phyloP scores from a whole-genome alignment of 2,888 invertebrate species.

The Parnassius apollo region DNA sequence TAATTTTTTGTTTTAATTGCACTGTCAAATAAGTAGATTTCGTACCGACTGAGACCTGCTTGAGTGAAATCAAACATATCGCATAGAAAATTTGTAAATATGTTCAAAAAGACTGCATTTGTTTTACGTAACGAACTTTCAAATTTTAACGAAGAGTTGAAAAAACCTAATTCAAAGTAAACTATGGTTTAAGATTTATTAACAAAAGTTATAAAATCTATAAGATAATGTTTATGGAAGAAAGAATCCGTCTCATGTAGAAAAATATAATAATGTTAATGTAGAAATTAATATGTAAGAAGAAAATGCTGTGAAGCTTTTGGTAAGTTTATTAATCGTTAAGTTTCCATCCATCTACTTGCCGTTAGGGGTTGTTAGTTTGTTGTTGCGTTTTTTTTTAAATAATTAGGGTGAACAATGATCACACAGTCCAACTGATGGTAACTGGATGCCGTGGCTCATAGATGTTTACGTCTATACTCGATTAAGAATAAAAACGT shows the following conservation, averaged over 20 bases:
- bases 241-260: constrained; percentile 53
- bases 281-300: constrained; percentile 13
- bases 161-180: constrained; percentile 16
- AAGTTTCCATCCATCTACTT: not conserved
- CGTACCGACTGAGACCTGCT: constrained; percentile 44
- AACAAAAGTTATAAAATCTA: not conserved
- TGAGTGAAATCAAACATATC: constrained; percentile 55
- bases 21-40: constrained; percentile 50
- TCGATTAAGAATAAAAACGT: too few species aligned
- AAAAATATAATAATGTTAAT: constrained; percentile 14
- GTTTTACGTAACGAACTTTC: constrained; percentile 35
- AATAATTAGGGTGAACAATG: too few species aligned
- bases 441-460: too few species aligned
- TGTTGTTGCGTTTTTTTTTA: too few species aligned
- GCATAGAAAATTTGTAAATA: constrained; percentile 55
- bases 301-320: constrained; percentile 19
- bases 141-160: constrained; percentile 28
- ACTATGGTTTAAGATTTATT: not conserved
- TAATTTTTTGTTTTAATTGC: constrained; percentile 50
- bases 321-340: constrained; percentile 31
- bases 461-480: too few species aligned
- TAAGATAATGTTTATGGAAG: constrained; percentile 23
- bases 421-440: too few species aligned
- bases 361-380: too few species aligned
- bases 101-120: constrained; percentile 53